Base-by-base conservation (phyloP, 1,140 invertebrate species). In the Eumaeus atala region DNA sequence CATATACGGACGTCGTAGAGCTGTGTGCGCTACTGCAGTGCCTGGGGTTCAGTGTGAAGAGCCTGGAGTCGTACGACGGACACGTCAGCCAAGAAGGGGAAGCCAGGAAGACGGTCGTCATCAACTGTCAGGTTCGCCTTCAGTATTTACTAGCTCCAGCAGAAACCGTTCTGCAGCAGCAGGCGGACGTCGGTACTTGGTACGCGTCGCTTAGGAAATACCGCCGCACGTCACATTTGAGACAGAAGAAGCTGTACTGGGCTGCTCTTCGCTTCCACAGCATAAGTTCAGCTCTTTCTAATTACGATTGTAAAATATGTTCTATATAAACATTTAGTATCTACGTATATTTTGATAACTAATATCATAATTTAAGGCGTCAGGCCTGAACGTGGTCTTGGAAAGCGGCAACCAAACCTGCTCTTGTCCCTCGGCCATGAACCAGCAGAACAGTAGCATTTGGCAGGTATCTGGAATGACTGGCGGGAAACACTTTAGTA, bases 401-500 rank as follows among this genome's bases (percentile, higher is more conserved):
- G 84, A 87, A 51, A 84, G 74, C 14, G 54, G 61, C 0, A 59
- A 67, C 18, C 3, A 67, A 0, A 62, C 65, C 1, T 87, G 84
- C 55, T 80, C 82, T 4, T 88, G 87, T 44, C 84, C 84, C 0
- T 36, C 66, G 0, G 51, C 61, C 14, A 61, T 61, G 7, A 68
- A 68, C n/a, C 67, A 72, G 14, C 59, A 84, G 56, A 81, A 77
- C 55, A 85, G 72, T 59, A 78, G 83, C 6, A 54, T 82, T 5
- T 88, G 87, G 87, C 81, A 87, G 48, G 74, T 86, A 6, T 85
- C 82, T 0, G 87, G 78, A 0, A 58, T 85, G 0, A 61, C 79
- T 6, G 81, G 87, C 0, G 87, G 87, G 0, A 84, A 84, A 59
- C 77, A 78, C 47, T 63, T 72, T 7, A 76, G 77, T 44, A 86